Evolutionary conservation across 2,888 invertebrate genomes (phyloP), one percentile per base, ranked within the genome.

Genomic region (Liposcelis brunnea): DNA sequence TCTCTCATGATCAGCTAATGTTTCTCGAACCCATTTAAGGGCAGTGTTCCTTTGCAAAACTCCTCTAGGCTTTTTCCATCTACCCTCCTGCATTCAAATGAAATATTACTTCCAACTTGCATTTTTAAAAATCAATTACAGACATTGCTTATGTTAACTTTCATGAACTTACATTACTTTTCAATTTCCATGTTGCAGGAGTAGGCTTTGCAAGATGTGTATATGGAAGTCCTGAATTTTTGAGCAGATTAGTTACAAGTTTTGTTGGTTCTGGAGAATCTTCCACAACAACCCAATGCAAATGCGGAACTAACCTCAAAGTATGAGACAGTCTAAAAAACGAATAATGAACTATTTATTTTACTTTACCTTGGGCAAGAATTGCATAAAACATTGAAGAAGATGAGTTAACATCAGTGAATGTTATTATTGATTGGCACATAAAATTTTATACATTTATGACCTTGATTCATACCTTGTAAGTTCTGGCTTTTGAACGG

Each of bases 211-310:
- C 68, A n/a, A 87, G 61, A 56, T 72, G 70, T 1, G 79, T 78
- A 48, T 70, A 71, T 11, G 66, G 61, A 38, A 74, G 60, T 10
- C 71, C 73, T 34, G 79, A 76, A 38, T 74, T 72, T 47, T 68
- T 64, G 12, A 94, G 65, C 16, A 91, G 67, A 50, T 78, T 77
- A 5, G 69, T 69, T 2, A 94, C 86, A 46, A 89, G 66, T 16
- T 65, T 60, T 1, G 81, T 80, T 59, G 75, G 83, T 6, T 61
- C 60, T 12, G 68, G 66, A 0, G 87, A 71, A 63, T 95, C 95
- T 66, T 95, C 94, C 26, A 95, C 74, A 35, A 95, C 68, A 52
- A 95, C 78, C 95, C 95, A 95, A 59, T 90, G 83, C 48, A 95
- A 70, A 60, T 87, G 85, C 49, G 84, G 81, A 48, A 91, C 77